These are phyloP conservation scores for Paedocypris sp. DNA, from an alignment of 2,113 vertebrate genomes.

Conservation along the genomic window DNA sequence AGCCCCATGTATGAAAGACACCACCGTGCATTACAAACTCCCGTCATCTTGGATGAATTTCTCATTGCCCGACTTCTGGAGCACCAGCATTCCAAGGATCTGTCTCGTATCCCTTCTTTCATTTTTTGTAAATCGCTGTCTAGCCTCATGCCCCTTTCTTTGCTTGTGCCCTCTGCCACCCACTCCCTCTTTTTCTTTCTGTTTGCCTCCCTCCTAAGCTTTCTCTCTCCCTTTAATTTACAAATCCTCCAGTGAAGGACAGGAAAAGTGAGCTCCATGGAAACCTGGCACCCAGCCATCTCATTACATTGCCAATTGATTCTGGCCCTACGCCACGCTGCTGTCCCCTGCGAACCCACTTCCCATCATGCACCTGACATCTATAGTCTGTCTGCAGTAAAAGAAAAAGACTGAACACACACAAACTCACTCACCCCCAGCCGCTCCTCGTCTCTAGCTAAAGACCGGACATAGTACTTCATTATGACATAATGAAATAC, in stretches of 20 bases:
- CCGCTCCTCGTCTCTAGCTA: conserved; percentile 5
- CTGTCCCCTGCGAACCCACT: conserved; percentile 38
- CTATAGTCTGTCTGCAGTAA: conserved; percentile 28
- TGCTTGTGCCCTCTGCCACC: conserved; percentile 35
- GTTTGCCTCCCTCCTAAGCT: conserved; percentile 34
- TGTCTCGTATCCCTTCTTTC: conserved; percentile 1
- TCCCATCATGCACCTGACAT: conserved; percentile 37
- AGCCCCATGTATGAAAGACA: conserved; percentile 4
- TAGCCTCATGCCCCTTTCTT: conserved; percentile 33
- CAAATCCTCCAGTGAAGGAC: conserved; percentile 60
- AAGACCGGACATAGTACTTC: background rate
- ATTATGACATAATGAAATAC: background rate
- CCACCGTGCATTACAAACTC: conserved; percentile 16
- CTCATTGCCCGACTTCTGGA: conserved; percentile 1
- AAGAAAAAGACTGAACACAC: conserved; percentile 28
- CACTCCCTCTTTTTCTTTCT: conserved; percentile 39
- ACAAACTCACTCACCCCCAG: conserved; percentile 10
- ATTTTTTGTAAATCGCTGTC: conserved; percentile 30
- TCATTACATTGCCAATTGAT: conserved; percentile 74
- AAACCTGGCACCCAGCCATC: conserved; percentile 70
- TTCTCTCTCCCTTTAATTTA: conserved; percentile 56
- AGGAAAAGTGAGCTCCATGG: conserved; percentile 64
- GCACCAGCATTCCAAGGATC: conserved; percentile 25
- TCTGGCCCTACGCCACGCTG: conserved; percentile 65
- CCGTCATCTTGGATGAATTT: conserved; percentile 11